Evolutionary conservation across 2,888 invertebrate species (phyloP), one percentile per base, ranked within the genome.

Genomic region (Quadroppia sp.): DNA sequence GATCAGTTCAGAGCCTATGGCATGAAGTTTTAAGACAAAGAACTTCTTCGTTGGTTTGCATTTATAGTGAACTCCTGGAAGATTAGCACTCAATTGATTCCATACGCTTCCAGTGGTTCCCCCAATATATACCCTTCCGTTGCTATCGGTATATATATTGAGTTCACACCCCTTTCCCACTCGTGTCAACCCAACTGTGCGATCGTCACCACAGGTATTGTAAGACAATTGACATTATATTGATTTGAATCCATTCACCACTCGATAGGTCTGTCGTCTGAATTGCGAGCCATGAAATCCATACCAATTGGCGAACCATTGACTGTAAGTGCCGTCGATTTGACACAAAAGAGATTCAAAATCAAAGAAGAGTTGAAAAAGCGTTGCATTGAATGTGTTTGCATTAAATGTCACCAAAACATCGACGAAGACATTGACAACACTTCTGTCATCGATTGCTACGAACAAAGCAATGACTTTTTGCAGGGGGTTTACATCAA

Each of bases 11-110:
- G 28, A 23, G 56, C 28, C 13, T 56, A 56, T 56, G 56, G 30
- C 6, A 1, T 56, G 17, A 28, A 56, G 1, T 56, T 30, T 17
- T 15, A 56, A 30, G 15, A 28, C 56, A 28, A 28, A 56, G 28
- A 56, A 56, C 56, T 56, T 28, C 30, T 56, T 30, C 61, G 20
- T 64, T 64, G 61, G 61, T 64, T 36, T 59, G 59, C 4, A 59
- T 59, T 59, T n/a, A 59, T 59, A 1, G 23, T 4, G 36, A 64
- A 53, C 7, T 20, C 23, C 9, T 64, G 20, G 20, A 36, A 2
- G 1, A 36, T 64, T 1, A 36, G 36, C 11, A 2, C 17, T 6
- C 20, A 56, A 28, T 28, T 56, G 2, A 2, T 28, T 9, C 28
- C 23, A 3, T 28, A 28, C 56, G n/a, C 61, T 7, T 17, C 20